phyloP scores from a whole-genome alignment of 2,888 invertebrate species.

The Tipula vernalis region DNA sequence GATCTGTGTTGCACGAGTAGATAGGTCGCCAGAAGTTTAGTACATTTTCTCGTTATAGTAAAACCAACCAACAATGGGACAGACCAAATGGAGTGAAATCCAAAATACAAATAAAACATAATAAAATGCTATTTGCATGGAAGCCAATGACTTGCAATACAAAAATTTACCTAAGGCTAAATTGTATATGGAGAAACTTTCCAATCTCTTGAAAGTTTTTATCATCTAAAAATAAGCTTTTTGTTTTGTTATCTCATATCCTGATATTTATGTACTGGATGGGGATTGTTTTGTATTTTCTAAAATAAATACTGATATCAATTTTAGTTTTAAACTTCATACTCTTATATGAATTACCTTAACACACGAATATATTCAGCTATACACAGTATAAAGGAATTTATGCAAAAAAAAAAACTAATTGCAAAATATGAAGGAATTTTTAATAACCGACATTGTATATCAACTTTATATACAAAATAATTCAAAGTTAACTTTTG shows the following conservation, averaged over 20 bases:
- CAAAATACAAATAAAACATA: background rate
- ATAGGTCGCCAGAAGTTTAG: background rate
- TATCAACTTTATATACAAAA: too few species aligned
- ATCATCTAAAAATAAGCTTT: background rate
- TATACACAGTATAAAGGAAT: too few species aligned
- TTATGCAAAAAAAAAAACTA: background rate
- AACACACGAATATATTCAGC: too few species aligned
- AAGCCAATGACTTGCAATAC: background rate
- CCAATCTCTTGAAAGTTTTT: background rate
- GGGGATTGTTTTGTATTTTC: background rate
- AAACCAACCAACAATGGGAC: background rate
- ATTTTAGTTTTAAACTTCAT: background rate
- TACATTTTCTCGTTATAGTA: background rate
- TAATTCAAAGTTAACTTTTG: too few species aligned
- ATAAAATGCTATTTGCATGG: background rate
- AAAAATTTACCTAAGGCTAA: background rate
- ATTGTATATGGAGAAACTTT: background rate
- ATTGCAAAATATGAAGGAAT: background rate
- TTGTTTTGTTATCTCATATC: background rate
- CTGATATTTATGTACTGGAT: background rate
- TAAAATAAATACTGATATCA: background rate
- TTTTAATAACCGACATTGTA: background rate
- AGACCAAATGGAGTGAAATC: background rate
- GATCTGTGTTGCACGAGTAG: background rate
- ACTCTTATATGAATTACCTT: too few species aligned